Evolutionary conservation across 2,888 invertebrate genomes (phyloP), one percentile per base, ranked within the genome.

Genomic region (Camponotus fellah): DNA sequence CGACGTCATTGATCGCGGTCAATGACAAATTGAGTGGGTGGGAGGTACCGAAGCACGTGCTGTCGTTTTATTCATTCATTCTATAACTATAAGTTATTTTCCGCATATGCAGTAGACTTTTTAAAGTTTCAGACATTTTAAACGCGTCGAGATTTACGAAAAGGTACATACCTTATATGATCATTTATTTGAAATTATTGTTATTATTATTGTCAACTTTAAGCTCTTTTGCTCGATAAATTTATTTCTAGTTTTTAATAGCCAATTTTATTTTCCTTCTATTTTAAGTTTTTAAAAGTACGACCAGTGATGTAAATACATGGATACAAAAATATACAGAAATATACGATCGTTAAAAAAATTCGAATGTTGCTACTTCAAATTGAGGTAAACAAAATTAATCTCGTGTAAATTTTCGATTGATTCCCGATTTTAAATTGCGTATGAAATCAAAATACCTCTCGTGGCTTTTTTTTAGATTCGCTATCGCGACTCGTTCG

Each of bases 1-100:
- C 8, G 43, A 46, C 71, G 60, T 79, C 79, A 79, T 71, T 60
- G 79, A 79, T 79, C 79, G 79, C 79, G 58, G 79, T 80, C 79
- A 72, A 80, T 72, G 79, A 80, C 60, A n/a, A n/a, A 40, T 69
- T n/a, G 60, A 60, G 21, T 4, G 72, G 37, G 60, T 37, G 56
- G 32, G 56, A 60, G 65, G 5, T 34, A 12, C 40, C n/a, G 69
- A 21, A 34, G 34, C 71, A 79, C 79, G 79, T 79, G 71, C 46
- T 71, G 21, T 62, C 58, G 58, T 79, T 71, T 46, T 43, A 79
- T 17, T 60, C 43, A 21, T 79, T 34, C 58, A 14, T 53, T 69
- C 40, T 9, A 9, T 40, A 26, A 9, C 40, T 56, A 26, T 26
- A 26, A 26, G 68, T 66, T 40, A 68, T 40, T 43, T 68, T 37